Conservation (phyloP, 2,113 vertebrate species). For the Petroica traversi region DNA sequence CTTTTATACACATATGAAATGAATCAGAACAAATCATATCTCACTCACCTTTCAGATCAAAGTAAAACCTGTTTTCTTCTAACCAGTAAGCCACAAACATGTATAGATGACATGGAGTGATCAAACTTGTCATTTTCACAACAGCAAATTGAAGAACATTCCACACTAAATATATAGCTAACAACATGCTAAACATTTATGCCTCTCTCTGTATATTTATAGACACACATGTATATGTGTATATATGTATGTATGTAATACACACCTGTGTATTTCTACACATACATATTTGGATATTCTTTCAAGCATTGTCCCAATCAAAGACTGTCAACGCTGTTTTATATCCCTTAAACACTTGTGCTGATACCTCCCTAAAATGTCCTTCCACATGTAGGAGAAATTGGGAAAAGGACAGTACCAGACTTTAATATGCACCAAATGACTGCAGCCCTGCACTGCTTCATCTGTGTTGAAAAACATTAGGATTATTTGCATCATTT, state of each 20-base stretch:
- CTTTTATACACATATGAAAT: background rate
- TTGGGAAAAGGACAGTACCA: background rate
- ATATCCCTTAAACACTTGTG: background rate
- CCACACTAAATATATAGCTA: background rate
- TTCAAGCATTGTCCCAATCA: background rate
- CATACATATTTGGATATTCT: background rate
- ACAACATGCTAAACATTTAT: background rate
- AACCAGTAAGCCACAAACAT: background rate
- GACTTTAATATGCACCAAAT: background rate
- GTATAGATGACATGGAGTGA: background rate
- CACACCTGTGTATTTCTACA: background rate
- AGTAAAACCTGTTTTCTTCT: background rate
- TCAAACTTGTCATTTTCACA: background rate
- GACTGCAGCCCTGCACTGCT: background rate
- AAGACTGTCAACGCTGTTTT: background rate
- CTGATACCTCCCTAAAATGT: background rate
- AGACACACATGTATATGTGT: accelerated
- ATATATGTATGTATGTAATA: background rate
- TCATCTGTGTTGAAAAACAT: background rate
- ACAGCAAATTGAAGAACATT: background rate
- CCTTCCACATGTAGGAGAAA: background rate
- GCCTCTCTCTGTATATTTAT: background rate
- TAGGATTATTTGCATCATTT: background rate
- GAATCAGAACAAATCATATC: background rate
- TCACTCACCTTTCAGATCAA: background rate